A percentile compares a stretch with the other conserved stretches of the same genome.
Evolutionary conservation across 2,113 vertebrate genomes (phyloP).

Genomic region (Gulo gulo): DNA sequence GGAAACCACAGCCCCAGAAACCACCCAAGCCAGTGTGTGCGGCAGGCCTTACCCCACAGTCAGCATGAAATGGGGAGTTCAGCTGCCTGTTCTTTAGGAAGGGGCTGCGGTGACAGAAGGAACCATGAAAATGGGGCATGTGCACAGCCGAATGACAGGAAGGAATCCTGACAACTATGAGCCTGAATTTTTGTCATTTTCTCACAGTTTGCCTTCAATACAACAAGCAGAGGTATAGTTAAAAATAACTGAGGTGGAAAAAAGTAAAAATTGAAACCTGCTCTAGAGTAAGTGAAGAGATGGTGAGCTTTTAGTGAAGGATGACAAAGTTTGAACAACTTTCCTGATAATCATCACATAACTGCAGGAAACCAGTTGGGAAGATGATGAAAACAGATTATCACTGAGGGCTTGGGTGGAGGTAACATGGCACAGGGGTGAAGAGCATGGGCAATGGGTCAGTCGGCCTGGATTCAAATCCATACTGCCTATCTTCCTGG

Average conservation of each 20-base stretch:
- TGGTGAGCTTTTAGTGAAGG: not conserved
- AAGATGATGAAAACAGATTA: too few relatives aligned
- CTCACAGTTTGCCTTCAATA: not conserved
- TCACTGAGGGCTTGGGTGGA: too few relatives aligned
- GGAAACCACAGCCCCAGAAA: constrained; percentile 86
- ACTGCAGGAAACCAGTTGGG: not conserved
- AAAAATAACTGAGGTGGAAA: not conserved
- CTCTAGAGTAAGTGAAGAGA: not conserved
- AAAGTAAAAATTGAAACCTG: not conserved
- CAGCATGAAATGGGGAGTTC: not conserved
- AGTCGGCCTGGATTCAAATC: not conserved
- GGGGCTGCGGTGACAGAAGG: not conserved
- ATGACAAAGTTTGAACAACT: not conserved
- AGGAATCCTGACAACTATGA: not conserved
- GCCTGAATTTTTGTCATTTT: not conserved
- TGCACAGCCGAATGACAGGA: too few relatives aligned
- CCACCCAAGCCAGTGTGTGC: not conserved
- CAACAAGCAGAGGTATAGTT: not conserved
- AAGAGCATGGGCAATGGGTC: not conserved
- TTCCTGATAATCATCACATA: not conserved
- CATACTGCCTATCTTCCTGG: not conserved
- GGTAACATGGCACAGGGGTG: too few relatives aligned
- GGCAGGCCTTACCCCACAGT: too few relatives aligned
- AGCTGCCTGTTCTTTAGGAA: not conserved
- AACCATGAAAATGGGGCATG: not conserved